These are phyloP conservation scores for Fragum fragum DNA, from an alignment of 2,888 invertebrate genomes.

Conservation along the genomic window DNA sequence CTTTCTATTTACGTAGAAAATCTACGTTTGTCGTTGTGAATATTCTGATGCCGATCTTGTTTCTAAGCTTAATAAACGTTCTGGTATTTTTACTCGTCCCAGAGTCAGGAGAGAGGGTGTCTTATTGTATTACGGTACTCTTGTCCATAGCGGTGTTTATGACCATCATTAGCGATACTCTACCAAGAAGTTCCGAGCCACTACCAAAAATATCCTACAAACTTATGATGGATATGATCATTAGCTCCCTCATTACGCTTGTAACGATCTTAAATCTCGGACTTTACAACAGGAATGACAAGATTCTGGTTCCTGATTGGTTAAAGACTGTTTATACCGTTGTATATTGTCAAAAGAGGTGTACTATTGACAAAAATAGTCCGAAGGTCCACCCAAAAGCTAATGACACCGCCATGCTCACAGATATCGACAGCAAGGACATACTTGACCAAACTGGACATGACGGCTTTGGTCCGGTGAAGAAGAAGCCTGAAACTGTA, in stretches of 20 bases:
- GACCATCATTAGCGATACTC: constrained; percentile 59
- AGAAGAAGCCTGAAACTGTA: neutral
- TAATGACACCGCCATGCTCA: neutral
- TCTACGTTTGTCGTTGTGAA: constrained; percentile 43
- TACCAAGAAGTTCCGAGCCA: constrained; percentile 59
- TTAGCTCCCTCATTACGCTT: constrained; percentile 64
- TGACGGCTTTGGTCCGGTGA: neutral
- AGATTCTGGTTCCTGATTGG: constrained; percentile 27
- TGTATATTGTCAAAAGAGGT: neutral
- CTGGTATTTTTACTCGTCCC: constrained; percentile 58
- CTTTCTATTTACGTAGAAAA: constrained; percentile 22
- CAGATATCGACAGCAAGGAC: neutral
- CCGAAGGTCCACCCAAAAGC: neutral
- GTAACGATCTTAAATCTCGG: constrained; percentile 59
- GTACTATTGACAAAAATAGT: no score
- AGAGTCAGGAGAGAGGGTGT: constrained; percentile 63
- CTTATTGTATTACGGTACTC: constrained; percentile 60
- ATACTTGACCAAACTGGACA: neutral
- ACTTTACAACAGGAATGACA: constrained; percentile 58
- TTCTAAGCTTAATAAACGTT: constrained; percentile 56
- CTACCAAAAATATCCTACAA: constrained; percentile 53
- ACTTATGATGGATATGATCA: constrained; percentile 52
- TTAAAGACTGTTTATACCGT: neutral
- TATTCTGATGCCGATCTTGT: constrained; percentile 58
- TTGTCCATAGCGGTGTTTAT: constrained; percentile 61